These are phyloP conservation scores for Emydura subglobosa DNA, from an alignment of 2,113 vertebrate genomes.

Conservation along the genomic window DNA sequence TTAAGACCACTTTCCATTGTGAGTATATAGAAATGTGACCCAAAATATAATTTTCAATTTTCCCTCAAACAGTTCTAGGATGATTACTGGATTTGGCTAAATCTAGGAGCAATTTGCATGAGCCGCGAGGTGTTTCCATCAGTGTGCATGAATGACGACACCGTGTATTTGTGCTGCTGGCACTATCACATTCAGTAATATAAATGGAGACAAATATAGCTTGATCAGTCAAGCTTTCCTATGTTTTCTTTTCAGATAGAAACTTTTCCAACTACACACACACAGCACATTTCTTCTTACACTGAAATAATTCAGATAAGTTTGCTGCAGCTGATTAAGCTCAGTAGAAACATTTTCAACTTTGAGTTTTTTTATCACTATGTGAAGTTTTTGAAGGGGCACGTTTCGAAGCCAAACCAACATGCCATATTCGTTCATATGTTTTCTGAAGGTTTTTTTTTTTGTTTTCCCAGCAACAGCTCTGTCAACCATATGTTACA, in stretches of 20 bases:
- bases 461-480: background rate
- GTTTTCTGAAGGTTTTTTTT: constrained; percentile 21
- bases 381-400: constrained; percentile 8
- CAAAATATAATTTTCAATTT: constrained; percentile 39
- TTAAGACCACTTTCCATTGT: constrained; percentile 17
- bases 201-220: constrained; percentile 39
- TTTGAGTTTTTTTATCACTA: background rate
- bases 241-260: constrained; percentile 44
- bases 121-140: constrained; percentile 62
- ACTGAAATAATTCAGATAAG: constrained; percentile 2
- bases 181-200: constrained; percentile 56
- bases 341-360: constrained; percentile 9
- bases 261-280: constrained; percentile 37
- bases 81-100: constrained; percentile 39
- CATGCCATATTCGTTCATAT: background rate
- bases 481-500: background rate
- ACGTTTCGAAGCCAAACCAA: constrained; percentile 19
- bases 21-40: background rate
- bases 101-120: constrained; percentile 52
- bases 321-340: background rate
- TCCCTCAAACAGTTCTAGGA: constrained; percentile 23
- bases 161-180: constrained; percentile 27
- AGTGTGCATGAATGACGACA: constrained; percentile 21
- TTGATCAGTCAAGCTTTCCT: constrained; percentile 48
- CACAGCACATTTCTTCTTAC: background rate